Evolutionary conservation across 2,888 invertebrate genomes (phyloP).

Genomic region (Gastracanthus pulcherrimus): DNA sequence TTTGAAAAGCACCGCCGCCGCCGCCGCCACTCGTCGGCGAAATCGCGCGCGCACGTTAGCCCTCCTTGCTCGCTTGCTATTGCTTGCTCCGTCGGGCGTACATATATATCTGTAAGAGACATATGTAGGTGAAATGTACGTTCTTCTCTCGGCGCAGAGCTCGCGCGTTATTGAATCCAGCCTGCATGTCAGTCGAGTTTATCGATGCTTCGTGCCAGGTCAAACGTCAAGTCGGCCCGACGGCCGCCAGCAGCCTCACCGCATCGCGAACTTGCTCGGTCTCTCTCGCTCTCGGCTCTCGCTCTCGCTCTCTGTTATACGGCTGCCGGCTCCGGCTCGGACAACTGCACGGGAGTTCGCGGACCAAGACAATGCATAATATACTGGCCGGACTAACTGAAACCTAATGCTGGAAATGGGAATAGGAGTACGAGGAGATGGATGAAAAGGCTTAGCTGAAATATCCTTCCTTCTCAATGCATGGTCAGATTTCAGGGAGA

Average conservation of each 20-base stretch:
- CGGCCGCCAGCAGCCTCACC: no score
- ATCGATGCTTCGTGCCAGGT: constrained; percentile 46
- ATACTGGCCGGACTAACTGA: neutral
- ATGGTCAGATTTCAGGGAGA: no score
- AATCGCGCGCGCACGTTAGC: neutral
- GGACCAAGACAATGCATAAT: neutral
- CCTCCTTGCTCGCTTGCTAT: neutral
- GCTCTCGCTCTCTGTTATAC: neutral
- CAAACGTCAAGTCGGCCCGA: constrained; percentile 38
- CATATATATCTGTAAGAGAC: no score
- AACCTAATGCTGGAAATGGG: neutral
- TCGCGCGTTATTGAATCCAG: constrained; percentile 36
- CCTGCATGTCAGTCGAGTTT: constrained; percentile 46
- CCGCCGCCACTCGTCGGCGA: neutral
- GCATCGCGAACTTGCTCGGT: no score
- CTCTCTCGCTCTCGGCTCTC: neutral
- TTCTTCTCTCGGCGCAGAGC: neutral
- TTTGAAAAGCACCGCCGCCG: constrained; percentile 12
- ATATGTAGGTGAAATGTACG: neutral
- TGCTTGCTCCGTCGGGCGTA: neutral
- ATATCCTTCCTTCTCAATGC: no score
- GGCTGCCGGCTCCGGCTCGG: neutral
- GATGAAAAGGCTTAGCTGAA: no score
- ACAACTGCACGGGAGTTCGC: neutral
- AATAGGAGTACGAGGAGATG: no score